Percentiles rank a stretch among this genome's conserved stretches.
Evolutionary conservation across 2,888 invertebrate species (phyloP).

Genomic region (Eupeodes luniger): DNA sequence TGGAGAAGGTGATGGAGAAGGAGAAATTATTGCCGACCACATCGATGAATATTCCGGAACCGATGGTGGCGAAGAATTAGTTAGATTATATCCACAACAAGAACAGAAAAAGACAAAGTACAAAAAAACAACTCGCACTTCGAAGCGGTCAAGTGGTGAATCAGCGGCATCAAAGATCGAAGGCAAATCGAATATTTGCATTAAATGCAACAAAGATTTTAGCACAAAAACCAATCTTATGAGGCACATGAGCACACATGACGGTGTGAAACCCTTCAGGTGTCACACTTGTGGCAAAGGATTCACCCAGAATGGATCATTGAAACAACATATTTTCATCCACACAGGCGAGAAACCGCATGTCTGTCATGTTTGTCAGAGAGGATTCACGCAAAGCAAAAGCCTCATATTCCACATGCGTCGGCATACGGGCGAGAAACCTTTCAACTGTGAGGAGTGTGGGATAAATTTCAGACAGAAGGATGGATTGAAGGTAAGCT

Average conservation of each 20-base stretch:
- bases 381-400: constrained; percentile 81
- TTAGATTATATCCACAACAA: not conserved
- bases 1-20: not conserved
- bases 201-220: constrained; percentile 81
- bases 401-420: constrained; percentile 81
- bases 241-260: constrained; percentile 81
- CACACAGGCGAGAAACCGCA: constrained; percentile 81
- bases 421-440: constrained; percentile 81
- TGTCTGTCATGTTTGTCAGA: constrained; percentile 79
- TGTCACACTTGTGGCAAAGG: constrained; percentile 80
- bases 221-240: constrained; percentile 82
- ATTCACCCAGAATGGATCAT: constrained; percentile 81
- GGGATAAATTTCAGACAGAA: constrained; percentile 80
- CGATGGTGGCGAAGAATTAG: constrained; percentile 26
- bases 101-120: constrained; percentile 33
- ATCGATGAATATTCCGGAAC: constrained; percentile 31
- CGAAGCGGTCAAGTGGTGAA: not conserved
- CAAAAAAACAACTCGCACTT: constrained; percentile 11
- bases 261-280: constrained; percentile 79
- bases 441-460: constrained; percentile 81
- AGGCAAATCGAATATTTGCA: constrained; percentile 78
- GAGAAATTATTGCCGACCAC: constrained; percentile 12
- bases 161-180: constrained; percentile 53
- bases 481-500: constrained; percentile 80
- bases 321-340: constrained; percentile 81